Evolutionary conservation across 2,797 vertebrate genomes (phyloP), one percentile per base, ranked within the genome.

Genomic region (Danionella dracula): DNA sequence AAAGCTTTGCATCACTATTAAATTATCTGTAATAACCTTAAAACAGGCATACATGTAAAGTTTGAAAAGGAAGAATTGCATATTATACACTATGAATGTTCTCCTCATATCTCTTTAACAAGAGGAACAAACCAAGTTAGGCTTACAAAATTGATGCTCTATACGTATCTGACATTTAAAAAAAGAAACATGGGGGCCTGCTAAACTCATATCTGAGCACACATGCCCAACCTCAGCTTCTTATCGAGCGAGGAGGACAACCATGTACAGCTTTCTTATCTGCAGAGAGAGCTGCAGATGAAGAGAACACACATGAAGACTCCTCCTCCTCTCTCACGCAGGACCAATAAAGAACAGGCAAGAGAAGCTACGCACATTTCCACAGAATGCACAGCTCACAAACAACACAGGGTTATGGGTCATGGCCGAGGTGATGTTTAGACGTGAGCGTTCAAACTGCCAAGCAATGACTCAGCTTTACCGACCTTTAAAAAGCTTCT

Each of bases 401-500:
- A 65, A 65, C 42, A 55, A 65, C 13, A 27, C 50, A 45, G 29
- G 29, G 20, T 65, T 45, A 55, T 19, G 13, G 50, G 31, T 55
- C 31, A 65, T 5, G 6, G 50, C 17, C 45, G 50, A 65, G 44
- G 40, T 54, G 62, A 65, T 55, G 62, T 65, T 65, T 65, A 35
- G 50, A 54, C 21, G 49, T 40, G 40, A 17, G 40, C 62, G 45
- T 65, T 45, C 62, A 23, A 53, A 35, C 38, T 54, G 50, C 21
- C 40, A 17, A 31, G 32, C 50, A 23, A 40, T 55, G 50, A 65
- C 62, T 55, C 60, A 63, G 50, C 50, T 34, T 45, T 29, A 54
- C 40, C 54, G 62, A 65, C 50, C 62, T 65, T 64, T 64, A 44
- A 54, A 54, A 54, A 65, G 62, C 50, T 54, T 54, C 49, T 35